phyloP scores from a whole-genome alignment of 2,113 vertebrate species.

The Myiagra hebetior region DNA sequence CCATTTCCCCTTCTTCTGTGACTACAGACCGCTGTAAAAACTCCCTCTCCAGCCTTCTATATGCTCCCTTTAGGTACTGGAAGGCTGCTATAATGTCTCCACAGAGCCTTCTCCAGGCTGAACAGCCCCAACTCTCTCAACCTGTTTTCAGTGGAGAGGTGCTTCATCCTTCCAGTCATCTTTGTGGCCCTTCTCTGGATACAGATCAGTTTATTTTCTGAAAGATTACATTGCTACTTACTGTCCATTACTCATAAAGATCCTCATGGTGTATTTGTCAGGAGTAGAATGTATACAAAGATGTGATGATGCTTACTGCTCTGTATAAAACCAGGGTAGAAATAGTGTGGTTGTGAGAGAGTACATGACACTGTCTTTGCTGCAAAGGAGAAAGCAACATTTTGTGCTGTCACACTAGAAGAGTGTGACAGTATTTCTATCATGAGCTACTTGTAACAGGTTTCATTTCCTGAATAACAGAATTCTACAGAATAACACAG shows the following conservation, averaged over 20 bases:
- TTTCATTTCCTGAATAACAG: not conserved
- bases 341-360: not conserved
- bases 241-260: not conserved
- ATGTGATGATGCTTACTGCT: not conserved
- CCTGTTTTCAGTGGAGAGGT: not conserved
- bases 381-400: not conserved
- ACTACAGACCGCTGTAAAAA: not conserved
- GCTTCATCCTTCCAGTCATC: not conserved
- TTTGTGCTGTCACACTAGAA: not conserved
- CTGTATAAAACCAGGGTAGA: not conserved
- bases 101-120: not conserved
- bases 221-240: accelerated
- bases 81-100: not conserved
- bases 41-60: not conserved
- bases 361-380: not conserved
- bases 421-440: not conserved
- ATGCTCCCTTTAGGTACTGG: not conserved
- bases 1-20: not conserved
- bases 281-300: not conserved
- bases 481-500: not conserved
- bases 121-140: not conserved
- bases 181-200: not conserved
- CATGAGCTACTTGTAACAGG: not conserved
- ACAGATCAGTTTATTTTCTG: not conserved
- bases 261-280: not conserved